These are phyloP conservation scores for Eulemur mongoz DNA, from an alignment of 2,797 vertebrate genomes.

Conservation along the genomic window DNA sequence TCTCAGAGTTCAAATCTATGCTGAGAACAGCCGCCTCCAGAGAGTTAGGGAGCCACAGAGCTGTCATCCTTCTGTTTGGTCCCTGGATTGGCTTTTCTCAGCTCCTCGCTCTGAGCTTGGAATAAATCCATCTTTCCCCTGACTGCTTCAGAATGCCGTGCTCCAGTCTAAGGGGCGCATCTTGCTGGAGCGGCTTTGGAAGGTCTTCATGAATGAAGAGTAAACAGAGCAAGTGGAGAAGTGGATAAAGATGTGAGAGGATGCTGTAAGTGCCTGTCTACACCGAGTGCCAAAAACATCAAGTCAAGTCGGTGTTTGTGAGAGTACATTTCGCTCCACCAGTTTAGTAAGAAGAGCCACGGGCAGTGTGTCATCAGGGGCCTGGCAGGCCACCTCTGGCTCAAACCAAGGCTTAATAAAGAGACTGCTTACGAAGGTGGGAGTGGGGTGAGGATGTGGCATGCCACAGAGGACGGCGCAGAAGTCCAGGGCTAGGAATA, in stretches of 20 bases:
- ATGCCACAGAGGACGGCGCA: neutral
- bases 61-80: neutral
- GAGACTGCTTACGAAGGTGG: neutral
- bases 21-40: neutral
- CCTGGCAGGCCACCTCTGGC: neutral
- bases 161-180: neutral
- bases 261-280: neutral
- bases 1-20: neutral
- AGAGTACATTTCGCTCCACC: neutral
- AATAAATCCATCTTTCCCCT: neutral
- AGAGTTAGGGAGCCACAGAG: neutral
- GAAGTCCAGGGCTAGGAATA: neutral
- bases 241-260: neutral
- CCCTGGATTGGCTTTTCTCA: neutral
- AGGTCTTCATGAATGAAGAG: neutral
- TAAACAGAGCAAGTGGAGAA: neutral
- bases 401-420: neutral
- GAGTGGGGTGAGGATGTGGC: neutral
- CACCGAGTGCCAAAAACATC: neutral
- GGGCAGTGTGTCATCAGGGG: rapidly evolving
- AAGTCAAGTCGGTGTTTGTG: rapidly evolving
- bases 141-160: neutral
- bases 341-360: too few species aligned
- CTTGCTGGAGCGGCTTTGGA: neutral
- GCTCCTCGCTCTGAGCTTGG: neutral